Percentiles rank a stretch among this genome's conserved stretches.
phyloP scores from a whole-genome alignment of 2,888 invertebrate genomes.

The Unio pictorum region DNA sequence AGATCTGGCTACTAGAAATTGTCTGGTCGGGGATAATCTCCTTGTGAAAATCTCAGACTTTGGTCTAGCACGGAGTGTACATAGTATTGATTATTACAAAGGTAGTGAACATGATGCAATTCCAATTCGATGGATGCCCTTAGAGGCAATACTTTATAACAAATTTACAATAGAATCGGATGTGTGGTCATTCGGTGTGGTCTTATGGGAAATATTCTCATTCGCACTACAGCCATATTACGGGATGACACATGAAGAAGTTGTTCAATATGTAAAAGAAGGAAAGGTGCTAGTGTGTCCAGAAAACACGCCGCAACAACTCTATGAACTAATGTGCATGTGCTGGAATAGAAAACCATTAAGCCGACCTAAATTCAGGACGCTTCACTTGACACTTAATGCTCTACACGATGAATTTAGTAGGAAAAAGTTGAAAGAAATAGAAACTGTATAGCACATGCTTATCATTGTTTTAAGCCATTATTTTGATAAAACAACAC shows the following conservation, averaged over 20 bases:
- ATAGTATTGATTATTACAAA: conserved; percentile 88
- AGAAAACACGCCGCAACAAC: conserved; percentile 84
- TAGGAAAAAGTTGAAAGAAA: conserved; percentile 35
- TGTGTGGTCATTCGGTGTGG: conserved; percentile 97
- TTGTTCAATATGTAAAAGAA: conserved; percentile 93
- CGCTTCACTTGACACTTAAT: conserved; percentile 73
- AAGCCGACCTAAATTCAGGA: conserved; percentile 85
- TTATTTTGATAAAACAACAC: no score
- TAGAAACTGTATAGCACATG: conserved; percentile 12
- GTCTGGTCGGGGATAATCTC: conserved; percentile 93
- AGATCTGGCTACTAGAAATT: conserved; percentile 95
- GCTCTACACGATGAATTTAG: conserved; percentile 73
- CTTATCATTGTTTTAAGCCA: no score
- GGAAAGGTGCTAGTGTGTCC: conserved; percentile 92
- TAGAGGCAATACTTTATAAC: conserved; percentile 96
- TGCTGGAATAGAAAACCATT: conserved; percentile 93
- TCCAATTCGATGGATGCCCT: conserved; percentile 98
- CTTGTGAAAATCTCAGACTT: conserved; percentile 98
- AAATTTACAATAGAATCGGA: conserved; percentile 97
- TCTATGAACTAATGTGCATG: conserved; percentile 93
- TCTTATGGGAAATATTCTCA: conserved; percentile 97
- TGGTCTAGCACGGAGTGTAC: conserved; percentile 95
- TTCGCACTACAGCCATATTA: conserved; percentile 97
- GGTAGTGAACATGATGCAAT: conserved; percentile 84
- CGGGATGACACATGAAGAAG: conserved; percentile 97